These are phyloP conservation scores for Aphidius gifuensis DNA, from an alignment of 1,140 invertebrate genomes.

Conservation along the genomic window DNA sequence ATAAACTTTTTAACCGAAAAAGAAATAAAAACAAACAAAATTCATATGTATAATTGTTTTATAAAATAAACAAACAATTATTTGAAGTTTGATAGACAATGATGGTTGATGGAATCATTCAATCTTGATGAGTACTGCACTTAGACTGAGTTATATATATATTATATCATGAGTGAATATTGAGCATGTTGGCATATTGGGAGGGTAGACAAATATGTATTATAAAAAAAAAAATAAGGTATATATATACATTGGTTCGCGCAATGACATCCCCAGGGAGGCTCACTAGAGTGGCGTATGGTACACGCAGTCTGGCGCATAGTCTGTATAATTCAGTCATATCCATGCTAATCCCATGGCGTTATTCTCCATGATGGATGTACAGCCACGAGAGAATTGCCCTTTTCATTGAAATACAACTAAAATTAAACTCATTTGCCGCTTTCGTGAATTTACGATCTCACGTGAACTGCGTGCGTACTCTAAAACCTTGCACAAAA, in stretches of 20 bases:
- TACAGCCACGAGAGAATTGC: constrained; percentile 45
- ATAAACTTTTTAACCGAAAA: no score
- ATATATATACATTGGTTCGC: constrained; percentile 3
- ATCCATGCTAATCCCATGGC: constrained; percentile 49
- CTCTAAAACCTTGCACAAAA: neutral
- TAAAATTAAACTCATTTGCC: constrained; percentile 50
- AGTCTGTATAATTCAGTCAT: constrained; percentile 51
- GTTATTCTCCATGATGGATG: constrained; percentile 49
- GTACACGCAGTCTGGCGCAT: constrained; percentile 48
- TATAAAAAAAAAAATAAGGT: no score
- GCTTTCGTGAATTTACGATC: constrained; percentile 38
- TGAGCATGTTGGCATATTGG: no score
- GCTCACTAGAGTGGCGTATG: constrained; percentile 39
- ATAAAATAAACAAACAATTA: no score
- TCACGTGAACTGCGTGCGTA: neutral
- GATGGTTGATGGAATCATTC: neutral
- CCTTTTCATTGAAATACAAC: constrained; percentile 50
- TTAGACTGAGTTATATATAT: neutral
- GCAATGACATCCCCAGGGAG: constrained; percentile 37
- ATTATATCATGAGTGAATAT: no score
- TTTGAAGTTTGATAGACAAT: no score
- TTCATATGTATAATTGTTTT: no score
- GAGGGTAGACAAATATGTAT: no score
- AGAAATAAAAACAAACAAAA: no score
- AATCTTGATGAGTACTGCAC: constrained; percentile 11